These are phyloP conservation scores for Strigops habroptila DNA, from an alignment of 2,113 vertebrate species.

Conservation along the genomic window DNA sequence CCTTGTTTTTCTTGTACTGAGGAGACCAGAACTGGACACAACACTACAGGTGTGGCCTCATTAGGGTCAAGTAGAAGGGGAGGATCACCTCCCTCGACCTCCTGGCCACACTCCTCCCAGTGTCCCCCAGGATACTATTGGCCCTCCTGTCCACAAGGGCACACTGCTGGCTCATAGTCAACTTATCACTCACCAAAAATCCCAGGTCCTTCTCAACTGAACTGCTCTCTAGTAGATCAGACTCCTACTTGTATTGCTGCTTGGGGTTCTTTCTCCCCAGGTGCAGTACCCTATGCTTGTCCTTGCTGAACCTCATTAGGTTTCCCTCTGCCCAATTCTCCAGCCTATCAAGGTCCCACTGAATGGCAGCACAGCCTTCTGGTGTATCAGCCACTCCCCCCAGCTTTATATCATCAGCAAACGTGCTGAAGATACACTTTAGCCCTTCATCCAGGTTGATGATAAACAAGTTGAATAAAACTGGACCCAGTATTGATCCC, in stretches of 20 bases:
- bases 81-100: background rate
- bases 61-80: background rate
- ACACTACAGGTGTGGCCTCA: background rate
- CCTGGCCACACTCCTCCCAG: background rate
- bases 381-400: too few species aligned
- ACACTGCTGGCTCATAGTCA: background rate
- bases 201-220: too few species aligned
- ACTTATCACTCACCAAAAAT: background rate
- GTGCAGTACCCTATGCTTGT: too few species aligned
- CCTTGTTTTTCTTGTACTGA: background rate
- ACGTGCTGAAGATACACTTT: too few species aligned
- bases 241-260: too few species aligned
- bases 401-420: too few species aligned
- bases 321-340: too few species aligned
- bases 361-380: too few species aligned
- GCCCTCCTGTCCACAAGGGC: background rate
- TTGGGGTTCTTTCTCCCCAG: too few species aligned
- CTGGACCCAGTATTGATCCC: background rate
- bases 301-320: too few species aligned
- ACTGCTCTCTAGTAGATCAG: too few species aligned
- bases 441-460: background rate
- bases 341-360: too few species aligned
- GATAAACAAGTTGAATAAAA: background rate
- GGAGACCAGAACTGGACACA: background rate
- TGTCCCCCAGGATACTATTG: background rate